Evolutionary conservation across 2,888 invertebrate genomes (phyloP).

Genomic region (Platycnemis pennipes): DNA sequence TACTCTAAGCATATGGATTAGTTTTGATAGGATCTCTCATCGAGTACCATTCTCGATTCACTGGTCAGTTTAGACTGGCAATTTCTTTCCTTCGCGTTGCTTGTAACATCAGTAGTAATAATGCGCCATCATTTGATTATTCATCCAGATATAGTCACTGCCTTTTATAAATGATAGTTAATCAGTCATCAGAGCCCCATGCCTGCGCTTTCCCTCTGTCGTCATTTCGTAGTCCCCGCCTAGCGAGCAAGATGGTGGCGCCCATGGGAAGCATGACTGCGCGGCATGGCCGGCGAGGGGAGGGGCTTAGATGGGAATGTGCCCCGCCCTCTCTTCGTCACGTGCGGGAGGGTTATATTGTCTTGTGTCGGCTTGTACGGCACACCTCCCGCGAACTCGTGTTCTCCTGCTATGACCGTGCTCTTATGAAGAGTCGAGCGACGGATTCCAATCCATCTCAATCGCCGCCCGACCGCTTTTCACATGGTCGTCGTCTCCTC

Average conservation of each 20-base stretch:
- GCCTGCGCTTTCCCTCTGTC: too few relatives aligned
- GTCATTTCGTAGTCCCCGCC: background rate
- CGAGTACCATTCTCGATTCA: too few relatives aligned
- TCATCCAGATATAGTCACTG: too few relatives aligned
- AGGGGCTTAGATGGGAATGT: background rate
- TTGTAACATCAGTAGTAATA: too few relatives aligned
- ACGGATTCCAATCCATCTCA: constrained; percentile 28
- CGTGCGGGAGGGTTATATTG: background rate
- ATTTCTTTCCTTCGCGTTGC: too few relatives aligned
- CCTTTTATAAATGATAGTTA: too few relatives aligned
- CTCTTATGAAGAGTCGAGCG: constrained; percentile 39
- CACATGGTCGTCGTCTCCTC: background rate
- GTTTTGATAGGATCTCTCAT: too few relatives aligned
- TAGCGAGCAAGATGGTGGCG: too few relatives aligned
- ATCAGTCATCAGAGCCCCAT: too few relatives aligned
- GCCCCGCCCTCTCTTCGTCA: background rate
- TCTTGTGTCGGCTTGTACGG: background rate
- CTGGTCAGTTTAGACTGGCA: too few relatives aligned
- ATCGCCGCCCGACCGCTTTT: background rate
- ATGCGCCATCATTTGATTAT: too few relatives aligned
- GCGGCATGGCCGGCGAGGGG: background rate
- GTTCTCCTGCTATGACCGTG: background rate
- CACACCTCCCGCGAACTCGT: background rate
- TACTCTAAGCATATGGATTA: too few relatives aligned
- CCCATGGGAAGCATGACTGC: background rate